Evolutionary conservation across 2,888 invertebrate genomes (phyloP), one percentile per base, ranked within the genome.

Genomic region (Rosalia funebris): DNA sequence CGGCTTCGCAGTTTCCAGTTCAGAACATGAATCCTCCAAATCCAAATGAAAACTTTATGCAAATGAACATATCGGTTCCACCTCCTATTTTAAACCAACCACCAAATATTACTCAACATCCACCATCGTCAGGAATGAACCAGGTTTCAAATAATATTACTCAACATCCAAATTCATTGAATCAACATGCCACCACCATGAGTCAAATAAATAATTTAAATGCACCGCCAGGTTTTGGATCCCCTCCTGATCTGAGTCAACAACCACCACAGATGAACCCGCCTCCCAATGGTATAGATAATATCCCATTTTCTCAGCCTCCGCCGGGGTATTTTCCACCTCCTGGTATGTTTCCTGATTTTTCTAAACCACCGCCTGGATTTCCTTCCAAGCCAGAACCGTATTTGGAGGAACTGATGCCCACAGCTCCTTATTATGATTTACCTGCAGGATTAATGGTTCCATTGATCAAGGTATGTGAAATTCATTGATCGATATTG

Each of bases 381-480:
- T 94, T 77, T 76, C 84, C 79, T 60, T 75, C 74, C 1, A 79
- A 79, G 48, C 77, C 82, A 36, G 80, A 82, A 39, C 78, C 82
- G 16, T 72, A 78, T 1, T 80, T 86, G 50, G 92, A 93, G 72
- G 93, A 93, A 63, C 83, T 93, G 66, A 89, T 93, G 83, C 97
- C 97, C 17, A 91, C 92, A 17, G 91, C 94, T 71, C 96, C 98
- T 47, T 99, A 98, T 81, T 98, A 92, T 80, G 98, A 98, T 79
- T 85, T 98, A 66, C 98, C 99, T 1, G 98, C 98, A 55, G 98
- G 98, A 41, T 86, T 99, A 14, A 98, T 99, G 91, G 96, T 97
- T 57, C 96, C 98, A n/a, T 86, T 98, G 10, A 93, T 99, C 61
- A 93, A 92, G 86, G 91, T 92, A 82, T 80, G 82, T 75, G 45